Evolutionary conservation across 2,888 invertebrate genomes (phyloP), one percentile per base, ranked within the genome.

Genomic region (Saturnia japonica): DNA sequence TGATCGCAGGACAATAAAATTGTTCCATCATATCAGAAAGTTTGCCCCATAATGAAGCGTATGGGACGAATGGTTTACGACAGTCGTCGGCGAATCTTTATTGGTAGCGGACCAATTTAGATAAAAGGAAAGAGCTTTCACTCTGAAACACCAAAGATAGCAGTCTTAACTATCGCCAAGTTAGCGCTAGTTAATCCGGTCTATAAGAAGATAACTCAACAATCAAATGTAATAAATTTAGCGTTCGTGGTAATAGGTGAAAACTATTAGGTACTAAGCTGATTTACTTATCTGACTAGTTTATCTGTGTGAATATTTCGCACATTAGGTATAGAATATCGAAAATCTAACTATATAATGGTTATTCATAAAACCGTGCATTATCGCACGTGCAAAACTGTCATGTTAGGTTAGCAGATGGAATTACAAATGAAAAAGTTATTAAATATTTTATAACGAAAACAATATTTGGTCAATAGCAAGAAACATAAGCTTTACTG

Each of bases 1-100:
- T 78, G 87, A 93, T 92, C 89, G 91, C 90, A 89, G 91, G 90
- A 93, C 94, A 93, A 93, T 94, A 93, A 93, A 94, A 93, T 88
- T 87, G 91, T 91, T 91, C 90, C 92, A 93, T 93, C 94, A 94
- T 93, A 94, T 93, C 94, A 91, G 91, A 93, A 94, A 93, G 86
- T 94, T 94, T 91, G 90, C 85, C 90, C 93, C 93, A 93, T 94
- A 93, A 94, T 94, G 93, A 93, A 94, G 90, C 94, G 93, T 94
- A 94, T 93, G 93, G 93, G 92, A 90, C 87, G 90, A 89, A 91
- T 92, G 92, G 89, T 94, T 94, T 94, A 94, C 94, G 94, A 94
- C 92, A 89, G 90, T 87, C 88, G 91, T 89, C 91, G 90, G 86
- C 88, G 91, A 87, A 93, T 94, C 93, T 94, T 94, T 93, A 94